Percentiles rank a stretch among this genome's conserved stretches.
Conservation (phyloP, 2,888 invertebrate genomes). For the Fabriciana adippe region DNA sequence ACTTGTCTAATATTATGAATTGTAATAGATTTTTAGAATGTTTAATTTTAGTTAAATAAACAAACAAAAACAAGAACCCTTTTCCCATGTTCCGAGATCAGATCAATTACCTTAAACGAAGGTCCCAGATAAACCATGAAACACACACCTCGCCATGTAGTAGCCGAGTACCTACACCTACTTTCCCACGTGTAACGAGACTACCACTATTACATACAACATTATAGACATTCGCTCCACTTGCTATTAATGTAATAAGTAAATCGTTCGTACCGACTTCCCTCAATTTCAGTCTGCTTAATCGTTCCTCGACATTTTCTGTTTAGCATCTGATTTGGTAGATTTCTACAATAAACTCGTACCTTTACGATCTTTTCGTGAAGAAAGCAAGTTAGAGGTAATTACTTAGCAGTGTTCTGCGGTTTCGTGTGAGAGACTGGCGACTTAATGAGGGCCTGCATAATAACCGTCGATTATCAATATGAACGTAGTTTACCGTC, state of each 20-base stretch:
- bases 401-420: conserved; percentile 77
- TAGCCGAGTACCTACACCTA: conserved; percentile 44
- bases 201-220: conserved; percentile 75
- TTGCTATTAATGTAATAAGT: conserved; percentile 75
- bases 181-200: conserved; percentile 81
- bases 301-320: conserved; percentile 71
- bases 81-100: conserved; percentile 50
- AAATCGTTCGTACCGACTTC: conserved; percentile 66
- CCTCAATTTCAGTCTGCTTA: conserved; percentile 66
- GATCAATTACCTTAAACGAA: conserved; percentile 75
- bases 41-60: not conserved
- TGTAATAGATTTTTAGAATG: too few species aligned
- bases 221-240: conserved; percentile 72
- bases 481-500: conserved; percentile 68
- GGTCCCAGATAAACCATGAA: conserved; percentile 71
- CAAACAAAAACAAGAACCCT: not conserved
- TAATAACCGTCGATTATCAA: conserved; percentile 78
- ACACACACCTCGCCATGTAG: conserved; percentile 69
- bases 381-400: conserved; percentile 72
- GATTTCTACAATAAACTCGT: conserved; percentile 57
- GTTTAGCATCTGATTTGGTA: conserved; percentile 50
- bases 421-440: conserved; percentile 71
- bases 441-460: conserved; percentile 71
- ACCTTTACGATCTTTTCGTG: conserved; percentile 74
- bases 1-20: too few species aligned